A percentile compares a stretch with the other conserved stretches of the same genome.
These are phyloP conservation scores for Anas platyrhynchos DNA, from an alignment of 2,113 vertebrate species.

Conservation along the genomic window DNA sequence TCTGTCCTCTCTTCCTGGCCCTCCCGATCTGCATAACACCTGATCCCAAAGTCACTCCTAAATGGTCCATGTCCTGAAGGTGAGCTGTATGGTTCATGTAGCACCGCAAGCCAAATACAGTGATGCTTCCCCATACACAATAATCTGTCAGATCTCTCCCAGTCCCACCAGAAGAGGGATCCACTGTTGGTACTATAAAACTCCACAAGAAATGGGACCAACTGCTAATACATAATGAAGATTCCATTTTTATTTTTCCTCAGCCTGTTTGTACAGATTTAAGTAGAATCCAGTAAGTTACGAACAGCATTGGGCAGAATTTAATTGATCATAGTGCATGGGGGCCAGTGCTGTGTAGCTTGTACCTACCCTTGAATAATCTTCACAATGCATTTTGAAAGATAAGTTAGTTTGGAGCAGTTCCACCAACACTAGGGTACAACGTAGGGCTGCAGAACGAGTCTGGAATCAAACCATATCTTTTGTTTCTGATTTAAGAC, in stretches of 20 bases:
- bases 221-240: constrained; percentile 26
- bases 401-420: background rate
- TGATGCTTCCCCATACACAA: constrained; percentile 8
- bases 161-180: constrained; percentile 33
- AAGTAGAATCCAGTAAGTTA: background rate
- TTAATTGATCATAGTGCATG: background rate
- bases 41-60: background rate
- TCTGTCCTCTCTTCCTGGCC: background rate
- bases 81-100: constrained; percentile 25
- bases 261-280: background rate
- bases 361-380: background rate
- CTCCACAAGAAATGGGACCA: background rate
- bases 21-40: constrained; percentile 22
- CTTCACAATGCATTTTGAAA: background rate
- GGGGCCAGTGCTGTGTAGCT: background rate
- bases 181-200: background rate
- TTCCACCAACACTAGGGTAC: background rate
- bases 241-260: background rate
- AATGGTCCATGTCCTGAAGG: constrained; percentile 47
- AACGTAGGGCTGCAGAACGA: background rate
- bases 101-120: constrained; percentile 34
- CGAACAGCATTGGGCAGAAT: background rate
- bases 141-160: constrained; percentile 40
- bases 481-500: background rate
- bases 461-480: background rate